Percentiles rank a stretch among this genome's conserved stretches.
Evolutionary conservation across 53 echinoderm and acorn worm species (phyloP).

Genomic region (Echinometra lucunter): DNA sequence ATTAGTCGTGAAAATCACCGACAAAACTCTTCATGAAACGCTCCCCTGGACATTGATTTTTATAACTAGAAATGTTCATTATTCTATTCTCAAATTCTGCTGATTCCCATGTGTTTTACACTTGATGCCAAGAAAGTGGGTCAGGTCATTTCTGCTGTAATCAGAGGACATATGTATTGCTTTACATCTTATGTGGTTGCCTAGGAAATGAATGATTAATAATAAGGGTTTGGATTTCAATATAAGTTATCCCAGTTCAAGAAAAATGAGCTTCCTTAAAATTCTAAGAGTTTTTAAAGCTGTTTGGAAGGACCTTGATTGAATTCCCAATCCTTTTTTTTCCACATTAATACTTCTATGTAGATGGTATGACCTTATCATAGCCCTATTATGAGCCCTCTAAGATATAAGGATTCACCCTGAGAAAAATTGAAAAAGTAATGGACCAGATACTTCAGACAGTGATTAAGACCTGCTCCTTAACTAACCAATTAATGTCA

Average conservation of each 20-base stretch:
- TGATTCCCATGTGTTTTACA: background rate
- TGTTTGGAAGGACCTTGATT: background rate
- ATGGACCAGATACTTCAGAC: background rate
- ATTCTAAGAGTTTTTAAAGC: background rate
- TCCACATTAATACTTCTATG: background rate
- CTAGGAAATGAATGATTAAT: background rate
- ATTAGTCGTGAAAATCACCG: too few relatives aligned
- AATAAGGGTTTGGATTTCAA: background rate
- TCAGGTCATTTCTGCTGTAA: too few relatives aligned
- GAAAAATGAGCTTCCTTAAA: background rate
- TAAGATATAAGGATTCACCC: background rate
- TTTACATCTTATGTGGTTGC: too few relatives aligned
- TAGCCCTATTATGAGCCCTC: background rate
- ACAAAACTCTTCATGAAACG: too few relatives aligned
- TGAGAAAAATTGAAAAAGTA: background rate
- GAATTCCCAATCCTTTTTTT: background rate
- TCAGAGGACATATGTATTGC: background rate
- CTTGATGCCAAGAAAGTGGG: background rate
- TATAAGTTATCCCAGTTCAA: background rate
- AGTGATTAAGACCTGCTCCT: background rate
- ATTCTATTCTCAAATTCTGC: background rate
- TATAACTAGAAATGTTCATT: too few relatives aligned
- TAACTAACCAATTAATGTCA: constrained; percentile 45
- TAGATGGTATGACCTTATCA: background rate
- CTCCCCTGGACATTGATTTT: background rate